These are phyloP conservation scores for Ganaspis brasiliensis DNA, from an alignment of 2,888 invertebrate genomes.

Conservation along the genomic window DNA sequence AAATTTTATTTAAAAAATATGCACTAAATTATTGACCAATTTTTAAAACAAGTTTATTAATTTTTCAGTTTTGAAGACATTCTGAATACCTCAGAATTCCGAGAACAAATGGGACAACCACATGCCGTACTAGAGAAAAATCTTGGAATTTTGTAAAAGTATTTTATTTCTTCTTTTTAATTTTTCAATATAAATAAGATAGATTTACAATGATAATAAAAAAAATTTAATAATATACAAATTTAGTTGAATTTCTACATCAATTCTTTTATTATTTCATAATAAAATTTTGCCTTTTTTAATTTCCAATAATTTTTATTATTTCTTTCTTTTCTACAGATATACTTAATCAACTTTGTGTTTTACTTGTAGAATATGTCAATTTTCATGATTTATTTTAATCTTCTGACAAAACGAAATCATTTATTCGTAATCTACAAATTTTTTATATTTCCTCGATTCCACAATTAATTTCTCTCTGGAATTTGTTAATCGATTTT, in stretches of 20 bases:
- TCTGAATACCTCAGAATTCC: constrained; percentile 87
- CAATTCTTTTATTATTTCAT: neutral
- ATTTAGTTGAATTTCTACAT: no score
- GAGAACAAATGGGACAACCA: constrained; percentile 89
- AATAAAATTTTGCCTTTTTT: no score
- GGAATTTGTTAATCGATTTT: constrained; percentile 82
- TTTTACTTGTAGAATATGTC: no score
- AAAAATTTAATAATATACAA: no score
- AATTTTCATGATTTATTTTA: no score
- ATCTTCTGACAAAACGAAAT: constrained; percentile 81
- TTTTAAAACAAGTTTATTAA: constrained; percentile 16
- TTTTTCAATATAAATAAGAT: constrained; percentile 81
- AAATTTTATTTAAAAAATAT: no score
- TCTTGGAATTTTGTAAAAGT: constrained; percentile 84
- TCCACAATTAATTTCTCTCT: constrained; percentile 82
- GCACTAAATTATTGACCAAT: no score
- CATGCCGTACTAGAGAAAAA: constrained; percentile 91
- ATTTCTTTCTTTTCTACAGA: no score
- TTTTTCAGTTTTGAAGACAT: constrained; percentile 86
- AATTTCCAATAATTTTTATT: no score
- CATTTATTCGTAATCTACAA: constrained; percentile 83
- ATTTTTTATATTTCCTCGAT: constrained; percentile 88
- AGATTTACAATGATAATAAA: no score
- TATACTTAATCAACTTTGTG: no score
- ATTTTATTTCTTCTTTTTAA: constrained; percentile 84